Evolutionary conservation across 2,797 vertebrate genomes (phyloP).

Genomic region (Strix occidentalis): DNA sequence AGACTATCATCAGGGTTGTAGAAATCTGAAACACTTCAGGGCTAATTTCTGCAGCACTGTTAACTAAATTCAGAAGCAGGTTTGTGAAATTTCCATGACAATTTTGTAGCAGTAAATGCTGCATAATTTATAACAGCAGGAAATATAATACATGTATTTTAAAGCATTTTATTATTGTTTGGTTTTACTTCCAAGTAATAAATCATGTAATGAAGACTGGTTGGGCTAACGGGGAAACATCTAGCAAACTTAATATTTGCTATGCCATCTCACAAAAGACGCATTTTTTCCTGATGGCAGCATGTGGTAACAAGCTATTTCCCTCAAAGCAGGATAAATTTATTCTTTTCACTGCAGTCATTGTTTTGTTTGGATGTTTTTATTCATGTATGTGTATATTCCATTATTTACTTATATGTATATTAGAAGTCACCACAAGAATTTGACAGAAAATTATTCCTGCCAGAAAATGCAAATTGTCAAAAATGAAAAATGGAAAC

Average conservation of each 20-base stretch:
- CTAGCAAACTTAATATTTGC: not conserved
- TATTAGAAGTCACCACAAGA: not conserved
- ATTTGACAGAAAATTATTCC: not conserved
- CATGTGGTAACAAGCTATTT: not conserved
- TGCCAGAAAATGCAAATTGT: not conserved
- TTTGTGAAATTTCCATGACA: constrained; percentile 32
- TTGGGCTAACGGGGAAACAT: not conserved
- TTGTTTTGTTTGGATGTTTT: not conserved
- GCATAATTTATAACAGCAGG: constrained; percentile 30
- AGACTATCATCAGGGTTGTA: not conserved
- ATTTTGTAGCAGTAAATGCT: constrained; percentile 10
- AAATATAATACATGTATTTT: not conserved
- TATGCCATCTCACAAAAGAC: not conserved
- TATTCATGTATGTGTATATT: not conserved
- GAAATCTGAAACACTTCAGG: constrained; percentile 11
- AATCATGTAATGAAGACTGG: not conserved
- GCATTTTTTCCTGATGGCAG: not conserved
- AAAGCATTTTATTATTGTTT: constrained; percentile 19
- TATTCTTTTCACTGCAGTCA: not conserved
- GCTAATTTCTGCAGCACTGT: constrained; percentile 4
- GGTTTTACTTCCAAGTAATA: constrained; percentile 1
- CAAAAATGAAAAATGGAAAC: not conserved
- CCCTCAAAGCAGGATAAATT: not conserved
- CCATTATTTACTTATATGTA: not conserved
- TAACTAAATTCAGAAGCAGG: constrained; percentile 36